Base-by-base conservation (phyloP, 2,888 invertebrate species). In the Pseudococcus longispinus region DNA sequence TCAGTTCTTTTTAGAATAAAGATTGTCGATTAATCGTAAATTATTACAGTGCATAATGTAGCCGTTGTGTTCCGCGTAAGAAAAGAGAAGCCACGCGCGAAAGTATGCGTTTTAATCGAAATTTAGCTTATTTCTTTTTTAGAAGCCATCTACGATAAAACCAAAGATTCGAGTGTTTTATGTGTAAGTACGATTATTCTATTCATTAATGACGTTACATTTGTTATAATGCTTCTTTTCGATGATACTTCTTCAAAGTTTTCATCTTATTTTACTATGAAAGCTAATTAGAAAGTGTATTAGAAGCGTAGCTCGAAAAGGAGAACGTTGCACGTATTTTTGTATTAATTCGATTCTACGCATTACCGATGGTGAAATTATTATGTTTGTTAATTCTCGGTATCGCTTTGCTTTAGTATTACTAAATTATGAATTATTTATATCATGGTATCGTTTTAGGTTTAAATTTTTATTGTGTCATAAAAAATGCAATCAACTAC, bases 401-500 rank as follows among this genome's bases (percentile, higher is more conserved):
- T 29, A 18, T 29, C 15, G 15, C 23, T 70, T 15, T 70, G 29
- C 1, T 70, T 13, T 29, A 8, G 18, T 70, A 70, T 70, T 15
- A 70, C 18, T 29, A 2, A 1, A 18, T 70, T 11, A 29, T 70
- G 13, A 29, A 29, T 29, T 15, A 29, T 70, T 70, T 18, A 29
- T 29, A 6, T 15, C 6, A 26, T 37, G 77, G 42, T 80, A 9
- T 80, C 8, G n/a, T 42, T 80, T 80, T 80, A 80, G 77, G 70
- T 70, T 37, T 42, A 9, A 80, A 42, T 80, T 42, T 42, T 42
- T 80, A 42, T 70, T 42, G 77, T 80, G 77, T 80, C 77, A 80
- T 80, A 80, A 80, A 80, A 80, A 80, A 80, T 80, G 77, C 77
- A 80, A 42, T 80, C 77, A 80, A 23, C 83, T 51, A 51, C 83